Conservation (phyloP, 2,797 vertebrate species). For the Smutsia gigantea region DNA sequence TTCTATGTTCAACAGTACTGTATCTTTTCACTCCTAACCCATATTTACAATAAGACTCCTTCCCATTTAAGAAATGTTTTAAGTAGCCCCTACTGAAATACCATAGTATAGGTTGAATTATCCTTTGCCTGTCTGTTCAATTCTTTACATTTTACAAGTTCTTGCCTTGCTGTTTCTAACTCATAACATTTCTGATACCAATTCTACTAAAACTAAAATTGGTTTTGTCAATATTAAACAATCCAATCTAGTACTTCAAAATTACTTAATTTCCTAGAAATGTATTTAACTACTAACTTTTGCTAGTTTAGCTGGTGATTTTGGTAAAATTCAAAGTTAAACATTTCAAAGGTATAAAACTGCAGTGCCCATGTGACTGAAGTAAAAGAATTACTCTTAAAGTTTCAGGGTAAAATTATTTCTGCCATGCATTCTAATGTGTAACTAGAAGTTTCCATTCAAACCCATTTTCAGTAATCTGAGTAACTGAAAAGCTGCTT, state of each 20-base stretch:
- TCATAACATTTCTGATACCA: neutral
- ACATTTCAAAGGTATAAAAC: neutral
- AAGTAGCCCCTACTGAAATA: neutral
- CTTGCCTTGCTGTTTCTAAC: neutral
- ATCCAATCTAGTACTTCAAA: neutral
- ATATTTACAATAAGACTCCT: neutral
- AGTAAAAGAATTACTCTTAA: neutral
- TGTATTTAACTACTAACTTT: neutral
- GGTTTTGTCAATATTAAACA: neutral
- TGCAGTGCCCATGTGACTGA: neutral
- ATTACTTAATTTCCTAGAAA: conserved; percentile 25
- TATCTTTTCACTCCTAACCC: neutral
- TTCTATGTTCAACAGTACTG: neutral
- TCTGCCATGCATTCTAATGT: neutral
- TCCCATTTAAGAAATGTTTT: neutral
- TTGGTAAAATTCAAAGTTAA: neutral
- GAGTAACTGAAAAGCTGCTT: neutral
- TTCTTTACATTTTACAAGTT: neutral
- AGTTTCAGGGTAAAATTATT: neutral
- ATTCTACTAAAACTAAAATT: neutral
- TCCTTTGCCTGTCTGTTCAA: neutral
- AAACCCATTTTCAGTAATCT: conserved; percentile 15
- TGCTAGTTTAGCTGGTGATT: neutral
- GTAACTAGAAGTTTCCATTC: neutral
- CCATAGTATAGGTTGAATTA: neutral